Base-by-base conservation (phyloP, 37 sponge, comb jelly and placozoan species). In the Hexactinellida sp. region DNA sequence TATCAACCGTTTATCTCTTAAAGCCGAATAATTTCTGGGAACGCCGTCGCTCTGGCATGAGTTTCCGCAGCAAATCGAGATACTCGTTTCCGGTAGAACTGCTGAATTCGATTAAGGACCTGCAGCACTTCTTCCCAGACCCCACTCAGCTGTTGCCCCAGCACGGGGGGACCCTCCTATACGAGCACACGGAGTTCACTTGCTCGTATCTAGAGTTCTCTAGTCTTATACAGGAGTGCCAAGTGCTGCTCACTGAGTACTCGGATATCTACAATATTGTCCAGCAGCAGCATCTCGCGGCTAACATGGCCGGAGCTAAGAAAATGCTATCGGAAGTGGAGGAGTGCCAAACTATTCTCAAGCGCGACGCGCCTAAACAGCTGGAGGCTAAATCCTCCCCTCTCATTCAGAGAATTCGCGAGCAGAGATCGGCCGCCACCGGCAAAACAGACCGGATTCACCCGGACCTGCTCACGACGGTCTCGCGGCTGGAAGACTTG, bases 1-100 rank as follows among this genome's bases (percentile, higher is more conserved):
- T 63, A 7, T 25, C 76, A 10, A 63, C 76, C 28, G 76, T 63
- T 7, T 63, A 32, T 23, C 76, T 63, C 34, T 63, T 84, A 13
- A 84, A 84, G 35, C 85, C 85, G 51, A 84, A 84, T 38, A 84
- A 84, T 30, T 84, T 84, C 30, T 84, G 85, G 85, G 85, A 84
- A 47, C 39, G 85, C 16, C 47, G 51, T 38, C 47, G 85, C 24
- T 39, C 85, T 24, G 85, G 85, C 3, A 38, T 84, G 85, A 47
- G 85, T 47, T 30, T 47, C 51, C 85, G 85, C 1, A 84, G 85
- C 85, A 36, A 63, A 63, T 63, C 76, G 5, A 63, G 35, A 41
- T 84, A 84, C 47, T 37, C 39, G 23, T 84, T 84, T 84, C 36
- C 85, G 16, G 54, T 84, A 1, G 41, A 38, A 1, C 38, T 84